Conservation (phyloP, 2,888 invertebrate genomes). For the Tetramorium bicarinatum region DNA sequence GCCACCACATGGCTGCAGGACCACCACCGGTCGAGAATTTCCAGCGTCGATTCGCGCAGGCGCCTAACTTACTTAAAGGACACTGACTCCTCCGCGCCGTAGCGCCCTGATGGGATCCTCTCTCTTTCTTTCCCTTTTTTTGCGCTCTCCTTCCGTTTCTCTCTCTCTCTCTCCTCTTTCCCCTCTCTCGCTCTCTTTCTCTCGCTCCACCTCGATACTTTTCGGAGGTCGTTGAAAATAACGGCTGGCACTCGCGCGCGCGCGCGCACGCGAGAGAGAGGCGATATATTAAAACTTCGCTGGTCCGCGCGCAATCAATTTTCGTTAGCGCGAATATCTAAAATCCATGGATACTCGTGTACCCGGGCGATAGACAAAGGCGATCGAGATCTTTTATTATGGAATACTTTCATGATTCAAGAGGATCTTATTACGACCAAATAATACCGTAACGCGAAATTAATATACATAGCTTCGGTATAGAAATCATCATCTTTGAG, state of each 20-base stretch:
- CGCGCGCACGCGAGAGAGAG: constrained; percentile 24
- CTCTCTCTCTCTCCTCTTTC: not conserved
- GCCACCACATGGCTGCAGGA: constrained; percentile 62
- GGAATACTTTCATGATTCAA: constrained; percentile 32
- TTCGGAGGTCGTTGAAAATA: constrained; percentile 72
- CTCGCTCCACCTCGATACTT: constrained; percentile 53
- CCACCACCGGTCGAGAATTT: constrained; percentile 69
- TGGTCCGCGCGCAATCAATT: constrained; percentile 56
- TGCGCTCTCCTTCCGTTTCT: not conserved
- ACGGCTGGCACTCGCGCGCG: constrained; percentile 57
- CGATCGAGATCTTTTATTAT: constrained; percentile 34
- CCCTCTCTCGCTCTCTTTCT: not conserved
- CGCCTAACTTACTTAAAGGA: constrained; percentile 83
- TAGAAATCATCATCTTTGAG: not conserved
- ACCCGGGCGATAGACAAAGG: constrained; percentile 30
- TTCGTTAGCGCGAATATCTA: constrained; percentile 56
- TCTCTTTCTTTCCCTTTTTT: constrained; percentile 50
- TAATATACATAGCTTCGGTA: not conserved
- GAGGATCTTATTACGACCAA: not conserved
- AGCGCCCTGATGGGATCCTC: constrained; percentile 54
- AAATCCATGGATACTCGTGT: constrained; percentile 50
- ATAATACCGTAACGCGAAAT: not conserved
- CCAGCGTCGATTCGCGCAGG: constrained; percentile 79
- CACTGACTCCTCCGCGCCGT: constrained; percentile 80
- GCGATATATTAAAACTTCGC: constrained; percentile 54